Percentiles rank a stretch among this genome's conserved stretches.
Conservation (phyloP, 2,113 vertebrate genomes). For the Delphinus delphis region DNA sequence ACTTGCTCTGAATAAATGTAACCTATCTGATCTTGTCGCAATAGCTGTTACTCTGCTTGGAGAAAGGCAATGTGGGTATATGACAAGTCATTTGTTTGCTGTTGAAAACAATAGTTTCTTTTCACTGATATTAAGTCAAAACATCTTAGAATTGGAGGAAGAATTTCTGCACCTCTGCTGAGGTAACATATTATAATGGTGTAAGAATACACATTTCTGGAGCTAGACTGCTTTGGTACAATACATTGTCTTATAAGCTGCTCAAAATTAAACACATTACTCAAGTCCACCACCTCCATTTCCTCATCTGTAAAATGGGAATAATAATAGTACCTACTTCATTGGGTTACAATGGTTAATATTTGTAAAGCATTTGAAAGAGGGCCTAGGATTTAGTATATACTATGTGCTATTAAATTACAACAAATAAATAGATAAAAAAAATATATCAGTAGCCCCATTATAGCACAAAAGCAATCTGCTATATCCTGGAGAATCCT, state of each 20-base stretch:
- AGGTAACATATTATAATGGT: not conserved
- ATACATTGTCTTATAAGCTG: not conserved
- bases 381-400: not conserved
- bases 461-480: not conserved
- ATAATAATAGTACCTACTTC: not conserved
- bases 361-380: not conserved
- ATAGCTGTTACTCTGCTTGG: not conserved
- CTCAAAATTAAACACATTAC: not conserved
- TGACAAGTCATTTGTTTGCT: not conserved
- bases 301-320: not conserved
- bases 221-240: not conserved
- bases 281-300: not conserved
- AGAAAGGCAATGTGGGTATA: not conserved
- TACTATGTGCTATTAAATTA: not conserved
- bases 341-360: not conserved
- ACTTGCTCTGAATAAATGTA: not conserved
- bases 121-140: not conserved
- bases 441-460: not conserved
- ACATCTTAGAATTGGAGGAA: not conserved
- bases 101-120: slow-evolving; percentile 7
- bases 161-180: not conserved
- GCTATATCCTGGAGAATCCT: not conserved
- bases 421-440: not conserved
- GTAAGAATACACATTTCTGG: not conserved
- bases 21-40: not conserved